A percentile compares a stretch with the other conserved stretches of the same genome.
Evolutionary conservation across 2,113 vertebrate genomes (phyloP).

Genomic region (Mystacornis crossleyi): DNA sequence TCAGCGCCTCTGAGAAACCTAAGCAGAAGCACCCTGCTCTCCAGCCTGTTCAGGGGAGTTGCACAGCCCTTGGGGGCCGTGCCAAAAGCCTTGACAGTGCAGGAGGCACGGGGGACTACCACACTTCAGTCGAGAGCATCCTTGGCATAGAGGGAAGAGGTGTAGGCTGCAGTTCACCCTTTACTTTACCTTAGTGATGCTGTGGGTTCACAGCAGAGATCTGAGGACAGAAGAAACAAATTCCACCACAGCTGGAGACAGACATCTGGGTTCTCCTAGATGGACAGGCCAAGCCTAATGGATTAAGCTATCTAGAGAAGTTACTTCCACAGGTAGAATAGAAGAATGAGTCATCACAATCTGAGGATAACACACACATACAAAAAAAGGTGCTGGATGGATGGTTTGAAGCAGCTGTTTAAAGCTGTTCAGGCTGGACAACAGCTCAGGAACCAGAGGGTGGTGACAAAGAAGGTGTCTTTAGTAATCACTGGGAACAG

Average conservation of each 20-base stretch:
- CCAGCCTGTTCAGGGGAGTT: not conserved
- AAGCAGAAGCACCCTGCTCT: not conserved
- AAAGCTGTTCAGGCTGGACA: not conserved
- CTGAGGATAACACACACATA: fast-evolving
- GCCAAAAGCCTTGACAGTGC: not conserved
- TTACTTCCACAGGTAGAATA: not conserved
- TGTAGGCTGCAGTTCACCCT: not conserved
- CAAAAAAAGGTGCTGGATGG: fast-evolving
- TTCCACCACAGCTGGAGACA: not conserved
- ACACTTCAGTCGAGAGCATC: not conserved
- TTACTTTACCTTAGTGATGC: not conserved
- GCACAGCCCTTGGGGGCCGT: fast-evolving
- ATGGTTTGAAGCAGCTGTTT: not conserved
- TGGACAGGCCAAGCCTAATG: not conserved
- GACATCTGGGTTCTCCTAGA: not conserved
- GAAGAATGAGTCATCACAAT: not conserved
- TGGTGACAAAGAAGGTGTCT: not conserved
- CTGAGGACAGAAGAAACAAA: not conserved
- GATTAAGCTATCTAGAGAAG: not conserved
- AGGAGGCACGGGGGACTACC: not conserved
- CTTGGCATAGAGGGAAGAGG: not conserved
- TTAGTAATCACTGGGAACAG: not conserved
- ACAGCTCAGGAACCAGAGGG: not conserved
- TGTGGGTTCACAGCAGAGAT: not conserved
- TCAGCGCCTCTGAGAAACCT: not conserved